These are phyloP conservation scores for Smithornis capensis DNA, from an alignment of 2,113 vertebrate species.

Conservation along the genomic window DNA sequence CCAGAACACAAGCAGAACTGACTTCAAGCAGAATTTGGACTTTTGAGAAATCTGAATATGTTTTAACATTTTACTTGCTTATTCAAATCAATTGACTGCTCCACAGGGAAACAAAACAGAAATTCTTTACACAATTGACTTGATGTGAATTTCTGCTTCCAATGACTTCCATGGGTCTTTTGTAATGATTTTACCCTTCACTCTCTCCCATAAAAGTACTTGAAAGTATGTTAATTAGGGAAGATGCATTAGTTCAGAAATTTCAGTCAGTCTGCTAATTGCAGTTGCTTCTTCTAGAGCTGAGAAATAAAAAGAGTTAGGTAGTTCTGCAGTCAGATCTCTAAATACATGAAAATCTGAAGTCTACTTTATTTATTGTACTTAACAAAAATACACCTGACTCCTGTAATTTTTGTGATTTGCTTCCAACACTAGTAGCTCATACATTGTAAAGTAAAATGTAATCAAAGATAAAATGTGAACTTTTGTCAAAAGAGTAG, in stretches of 20 bases:
- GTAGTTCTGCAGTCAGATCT: neutral
- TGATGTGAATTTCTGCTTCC: neutral
- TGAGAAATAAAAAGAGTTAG: neutral
- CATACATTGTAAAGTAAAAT: neutral
- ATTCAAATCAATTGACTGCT: neutral
- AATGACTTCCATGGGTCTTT: neutral
- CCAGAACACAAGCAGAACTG: neutral
- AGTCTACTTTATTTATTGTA: neutral
- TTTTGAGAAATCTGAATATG: neutral
- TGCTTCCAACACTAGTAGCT: neutral
- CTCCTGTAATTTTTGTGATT: neutral
- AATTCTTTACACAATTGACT: neutral
- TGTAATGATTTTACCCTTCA: neutral
- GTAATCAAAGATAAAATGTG: neutral
- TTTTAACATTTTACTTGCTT: neutral
- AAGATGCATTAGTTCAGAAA: neutral
- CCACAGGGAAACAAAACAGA: neutral
- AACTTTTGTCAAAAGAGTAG: neutral
- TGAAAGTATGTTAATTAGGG: constrained; percentile 3
- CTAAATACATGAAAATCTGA: neutral
- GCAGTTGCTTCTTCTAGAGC: neutral
- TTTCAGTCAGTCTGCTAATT: constrained; percentile 2
- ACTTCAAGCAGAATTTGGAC: neutral
- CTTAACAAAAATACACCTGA: neutral
- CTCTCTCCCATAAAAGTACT: neutral